phyloP scores from a whole-genome alignment of 2,888 invertebrate genomes.

The Conchocele bisecta region DNA sequence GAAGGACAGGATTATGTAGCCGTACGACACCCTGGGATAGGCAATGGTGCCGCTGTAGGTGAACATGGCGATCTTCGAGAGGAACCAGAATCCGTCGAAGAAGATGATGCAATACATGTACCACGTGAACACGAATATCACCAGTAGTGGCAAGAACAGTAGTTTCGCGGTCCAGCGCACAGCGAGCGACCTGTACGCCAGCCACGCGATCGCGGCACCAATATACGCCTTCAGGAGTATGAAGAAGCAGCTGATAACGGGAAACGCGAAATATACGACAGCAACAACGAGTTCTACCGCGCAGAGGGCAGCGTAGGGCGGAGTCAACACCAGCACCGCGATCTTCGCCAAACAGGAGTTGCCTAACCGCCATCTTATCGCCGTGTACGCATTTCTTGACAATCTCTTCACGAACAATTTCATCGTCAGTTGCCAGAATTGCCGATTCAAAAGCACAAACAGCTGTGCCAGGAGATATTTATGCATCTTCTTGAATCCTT shows the following conservation, averaged over 20 bases:
- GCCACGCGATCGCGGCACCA: neutral
- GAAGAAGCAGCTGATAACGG: slow-evolving; percentile 28
- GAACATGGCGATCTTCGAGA: slow-evolving; percentile 45
- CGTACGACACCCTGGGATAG: slow-evolving; percentile 38
- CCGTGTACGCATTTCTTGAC: neutral
- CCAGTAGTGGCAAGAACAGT: slow-evolving; percentile 1
- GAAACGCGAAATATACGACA: slow-evolving; percentile 23
- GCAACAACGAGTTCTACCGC: slow-evolving; percentile 13
- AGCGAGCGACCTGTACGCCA: neutral
- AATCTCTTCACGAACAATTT: slow-evolving; percentile 14
- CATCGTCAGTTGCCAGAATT: slow-evolving; percentile 28
- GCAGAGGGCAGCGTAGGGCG: slow-evolving; percentile 25
- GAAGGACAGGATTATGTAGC: slow-evolving; percentile 30
- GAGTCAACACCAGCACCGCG: neutral
- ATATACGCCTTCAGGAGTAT: slow-evolving; percentile 30
- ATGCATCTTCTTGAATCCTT: slow-evolving; percentile 32
- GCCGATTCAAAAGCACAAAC: slow-evolving; percentile 35
- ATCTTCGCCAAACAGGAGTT: slow-evolving; percentile 25
- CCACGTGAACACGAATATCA: slow-evolving; percentile 22
- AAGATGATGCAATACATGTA: slow-evolving; percentile 45
- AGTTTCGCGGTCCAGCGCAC: neutral
- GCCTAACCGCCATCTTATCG: neutral
- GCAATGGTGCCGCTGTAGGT: slow-evolving; percentile 46
- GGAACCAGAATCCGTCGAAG: slow-evolving; percentile 49
- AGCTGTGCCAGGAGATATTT: slow-evolving; percentile 19